Conservation (phyloP, 1,140 invertebrate genomes). For the Archivesica marissinica region DNA sequence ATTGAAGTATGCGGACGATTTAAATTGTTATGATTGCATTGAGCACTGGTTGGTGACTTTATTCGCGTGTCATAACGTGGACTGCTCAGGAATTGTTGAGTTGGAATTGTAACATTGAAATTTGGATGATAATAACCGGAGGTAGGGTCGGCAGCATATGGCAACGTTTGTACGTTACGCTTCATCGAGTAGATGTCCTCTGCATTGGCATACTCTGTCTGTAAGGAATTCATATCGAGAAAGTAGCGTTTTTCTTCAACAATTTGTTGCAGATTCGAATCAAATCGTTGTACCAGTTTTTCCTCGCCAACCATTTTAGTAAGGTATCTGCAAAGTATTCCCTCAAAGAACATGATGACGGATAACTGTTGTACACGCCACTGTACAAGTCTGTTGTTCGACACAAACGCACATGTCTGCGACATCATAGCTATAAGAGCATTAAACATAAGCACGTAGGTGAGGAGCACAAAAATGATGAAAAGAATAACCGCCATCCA, state of each 20-base stretch:
- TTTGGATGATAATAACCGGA: not conserved
- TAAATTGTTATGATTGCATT: not conserved
- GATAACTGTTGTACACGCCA: slow-evolving; percentile 69
- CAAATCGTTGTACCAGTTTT: slow-evolving; percentile 46
- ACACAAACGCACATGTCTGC: slow-evolving; percentile 70
- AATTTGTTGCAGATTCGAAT: slow-evolving; percentile 33
- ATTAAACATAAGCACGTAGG: slow-evolving; percentile 72
- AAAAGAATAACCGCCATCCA: slow-evolving; percentile 71
- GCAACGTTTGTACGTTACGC: slow-evolving; percentile 19
- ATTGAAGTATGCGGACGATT: not conserved
- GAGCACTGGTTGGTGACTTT: not conserved
- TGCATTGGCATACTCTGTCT: slow-evolving; percentile 54
- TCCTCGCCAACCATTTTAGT: slow-evolving; percentile 42
- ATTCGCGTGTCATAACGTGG: not conserved
- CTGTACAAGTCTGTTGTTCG: slow-evolving; percentile 64
- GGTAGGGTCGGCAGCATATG: not conserved
- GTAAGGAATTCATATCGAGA: slow-evolving; percentile 47
- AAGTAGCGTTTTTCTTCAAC: slow-evolving; percentile 50
- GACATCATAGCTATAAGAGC: slow-evolving; percentile 76
- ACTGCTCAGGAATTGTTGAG: not conserved
- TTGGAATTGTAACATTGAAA: slow-evolving; percentile 30
- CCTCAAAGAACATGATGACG: slow-evolving; percentile 71
- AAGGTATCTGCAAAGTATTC: slow-evolving; percentile 12
- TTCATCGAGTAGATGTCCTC: slow-evolving; percentile 54
- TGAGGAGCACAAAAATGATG: slow-evolving; percentile 70